Base-by-base conservation (phyloP, 2,797 vertebrate species). In the Stomatorhinus walkeri region DNA sequence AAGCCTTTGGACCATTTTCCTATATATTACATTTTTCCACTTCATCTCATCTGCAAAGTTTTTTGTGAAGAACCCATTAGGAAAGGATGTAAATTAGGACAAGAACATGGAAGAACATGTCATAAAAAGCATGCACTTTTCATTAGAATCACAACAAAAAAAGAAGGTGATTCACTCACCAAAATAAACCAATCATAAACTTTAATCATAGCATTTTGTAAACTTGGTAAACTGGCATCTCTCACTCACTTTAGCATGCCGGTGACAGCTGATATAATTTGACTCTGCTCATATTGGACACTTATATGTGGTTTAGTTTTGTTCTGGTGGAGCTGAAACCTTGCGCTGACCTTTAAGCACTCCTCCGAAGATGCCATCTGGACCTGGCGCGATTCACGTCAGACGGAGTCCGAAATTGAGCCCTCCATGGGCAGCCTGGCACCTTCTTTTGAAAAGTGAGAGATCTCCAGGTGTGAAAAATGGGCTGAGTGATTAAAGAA, bases 341-440 rank as follows among this genome's bases (percentile, higher is more conserved):
- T 87, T 54, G 52, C 40, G 32, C 85, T 87, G 85, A 87, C 85
- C 85, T 87, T 59, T 87, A 87, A 19, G 51, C 32, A 40, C 85
- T 87, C 85, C 85, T 87, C 85, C 7, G 49, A 56, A 51, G 85
- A 87, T 87, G 19, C 85, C 85, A 87, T 87, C 85, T 87, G 85
- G 85, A n/a, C 85, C 85, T 51, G 28, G 85, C 49, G 52, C 32
- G 52, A 87, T 59, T 19, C 24, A 56, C 49, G 85, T 87, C 24
- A 56, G 85, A 59, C 32, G 32, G 7, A 87, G 85, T 52, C 52
- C 24, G 24, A 36, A 36, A 87, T 40, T 56, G 85, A 87, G 49
- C 85, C 32, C 49, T 56, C 51, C 32, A 40, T n/a, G 19, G 52
- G 85, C 16, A n/a, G 51, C 85, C 85, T 87, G 52, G 85, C 51